Base-by-base conservation (phyloP, 2,888 invertebrate species). In the Hoplodrina ambigua region DNA sequence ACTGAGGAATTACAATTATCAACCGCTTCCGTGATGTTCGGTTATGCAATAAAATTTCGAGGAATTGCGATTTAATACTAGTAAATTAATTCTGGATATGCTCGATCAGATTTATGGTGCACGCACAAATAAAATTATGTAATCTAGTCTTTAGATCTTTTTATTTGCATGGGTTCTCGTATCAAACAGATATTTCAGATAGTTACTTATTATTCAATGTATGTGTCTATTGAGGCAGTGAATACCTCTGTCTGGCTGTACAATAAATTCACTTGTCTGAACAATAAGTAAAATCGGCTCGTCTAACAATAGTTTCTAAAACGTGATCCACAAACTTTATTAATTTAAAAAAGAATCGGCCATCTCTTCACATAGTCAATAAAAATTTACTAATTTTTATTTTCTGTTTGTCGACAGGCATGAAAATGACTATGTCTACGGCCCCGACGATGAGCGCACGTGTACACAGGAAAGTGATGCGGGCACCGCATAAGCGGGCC, bases 371-470 rank as follows among this genome's bases (percentile, higher is more conserved):
- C 33, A 83, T 82, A 74, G 80, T 76, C 63, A 77, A 81, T 69
- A 69, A 83, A 83, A 84, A 80, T 83, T n/a, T 13, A 56, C 68
- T 87, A 79, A 88, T 83, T 79, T 85, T 84, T 82, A 84, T 84
- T 89, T 85, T 89, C 87, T 90, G 86, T 91, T 94, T 94, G 93
- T 94, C 86, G 87, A 80, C 94, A 97, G 97, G 96, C 92, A 97
- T 97, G 97, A 96, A 97, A 96, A 97, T 97, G 97, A 97, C 97
- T 85, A 97, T 97, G 96, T 97, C 97, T 77, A 97, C 97, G 86
- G 94, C 96, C 85, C 96, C 97, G 69, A 97, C 97, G 80, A 96
- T 97, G 96, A 96, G 96, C 86, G 96, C 97, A 64, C 96, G 97
- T 82, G 96, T 97, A 77, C 97, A 97, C 93, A 96, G 97, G 80